Conservation (phyloP, 2,113 vertebrate genomes). For the Willisornis vidua region DNA sequence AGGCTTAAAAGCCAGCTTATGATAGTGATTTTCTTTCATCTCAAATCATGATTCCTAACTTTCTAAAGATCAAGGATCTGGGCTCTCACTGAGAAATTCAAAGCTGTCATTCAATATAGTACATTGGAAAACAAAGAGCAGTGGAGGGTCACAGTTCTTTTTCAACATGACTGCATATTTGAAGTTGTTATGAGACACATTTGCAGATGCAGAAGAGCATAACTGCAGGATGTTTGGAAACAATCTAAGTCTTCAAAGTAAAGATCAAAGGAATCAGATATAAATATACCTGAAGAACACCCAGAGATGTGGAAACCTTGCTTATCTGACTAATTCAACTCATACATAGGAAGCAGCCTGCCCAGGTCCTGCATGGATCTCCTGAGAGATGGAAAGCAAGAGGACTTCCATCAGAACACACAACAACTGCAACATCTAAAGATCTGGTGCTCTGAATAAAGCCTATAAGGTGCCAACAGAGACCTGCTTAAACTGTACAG, state of each 20-base stretch:
- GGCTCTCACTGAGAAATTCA: background rate
- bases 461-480: background rate
- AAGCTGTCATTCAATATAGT: background rate
- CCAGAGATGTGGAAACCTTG: background rate
- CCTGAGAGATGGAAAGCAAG: background rate
- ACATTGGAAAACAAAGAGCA: background rate
- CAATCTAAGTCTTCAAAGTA: background rate
- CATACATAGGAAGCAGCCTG: background rate
- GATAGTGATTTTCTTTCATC: background rate
- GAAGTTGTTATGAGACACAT: background rate
- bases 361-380: background rate
- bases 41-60: background rate
- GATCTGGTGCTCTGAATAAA: background rate
- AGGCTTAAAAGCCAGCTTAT: background rate
- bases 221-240: background rate
- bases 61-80: background rate
- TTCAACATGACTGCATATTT: background rate
- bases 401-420: background rate
- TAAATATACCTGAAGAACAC: background rate
- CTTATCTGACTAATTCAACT: background rate
- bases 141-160: background rate
- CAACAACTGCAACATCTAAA: background rate
- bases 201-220: background rate
- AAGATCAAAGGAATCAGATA: background rate
- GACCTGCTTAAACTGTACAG: background rate